Conservation (phyloP, 53 echinoderm and acorn worm species). For the Holothuria leucospilota region DNA sequence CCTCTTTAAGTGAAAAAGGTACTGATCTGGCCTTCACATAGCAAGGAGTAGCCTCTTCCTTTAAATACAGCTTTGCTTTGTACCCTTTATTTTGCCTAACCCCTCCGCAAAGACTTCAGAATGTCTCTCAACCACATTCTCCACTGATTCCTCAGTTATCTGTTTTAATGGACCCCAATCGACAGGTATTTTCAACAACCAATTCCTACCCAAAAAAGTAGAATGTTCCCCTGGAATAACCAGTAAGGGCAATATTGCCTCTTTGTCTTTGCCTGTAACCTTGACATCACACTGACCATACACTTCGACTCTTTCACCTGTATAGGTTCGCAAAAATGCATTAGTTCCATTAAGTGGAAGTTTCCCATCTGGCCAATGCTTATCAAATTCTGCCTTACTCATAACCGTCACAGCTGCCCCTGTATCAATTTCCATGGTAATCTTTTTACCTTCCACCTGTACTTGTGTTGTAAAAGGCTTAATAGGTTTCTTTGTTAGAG, state of each 20-base stretch:
- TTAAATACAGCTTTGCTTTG: neutral
- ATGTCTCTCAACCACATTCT: neutral
- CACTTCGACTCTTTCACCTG: slow-evolving; percentile 39
- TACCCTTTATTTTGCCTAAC: neutral
- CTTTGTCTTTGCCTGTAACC: slow-evolving; percentile 14
- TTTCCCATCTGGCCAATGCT: slow-evolving; percentile 32
- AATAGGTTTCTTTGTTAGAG: neutral
- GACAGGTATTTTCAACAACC: too few species aligned
- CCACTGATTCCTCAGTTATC: neutral
- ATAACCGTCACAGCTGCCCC: slow-evolving; percentile 51
- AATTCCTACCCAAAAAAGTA: slow-evolving; percentile 34
- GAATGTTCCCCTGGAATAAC: slow-evolving; percentile 25
- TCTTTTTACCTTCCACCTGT: slow-evolving; percentile 4
- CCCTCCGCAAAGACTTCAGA: neutral
- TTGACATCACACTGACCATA: neutral
- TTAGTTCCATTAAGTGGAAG: neutral
- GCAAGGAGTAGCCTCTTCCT: slow-evolving; percentile 63
- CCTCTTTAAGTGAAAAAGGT: slow-evolving; percentile 60
- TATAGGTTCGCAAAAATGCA: too few species aligned
- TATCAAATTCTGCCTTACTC: slow-evolving; percentile 27
- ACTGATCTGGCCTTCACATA: slow-evolving; percentile 57
- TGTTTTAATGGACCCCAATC: slow-evolving; percentile 38
- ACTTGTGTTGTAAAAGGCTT: neutral
- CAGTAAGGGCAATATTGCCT: slow-evolving; percentile 22
- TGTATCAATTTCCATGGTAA: slow-evolving; percentile 58